These are phyloP conservation scores for Popillia japonica DNA, from an alignment of 1,140 invertebrate species.

Conservation along the genomic window DNA sequence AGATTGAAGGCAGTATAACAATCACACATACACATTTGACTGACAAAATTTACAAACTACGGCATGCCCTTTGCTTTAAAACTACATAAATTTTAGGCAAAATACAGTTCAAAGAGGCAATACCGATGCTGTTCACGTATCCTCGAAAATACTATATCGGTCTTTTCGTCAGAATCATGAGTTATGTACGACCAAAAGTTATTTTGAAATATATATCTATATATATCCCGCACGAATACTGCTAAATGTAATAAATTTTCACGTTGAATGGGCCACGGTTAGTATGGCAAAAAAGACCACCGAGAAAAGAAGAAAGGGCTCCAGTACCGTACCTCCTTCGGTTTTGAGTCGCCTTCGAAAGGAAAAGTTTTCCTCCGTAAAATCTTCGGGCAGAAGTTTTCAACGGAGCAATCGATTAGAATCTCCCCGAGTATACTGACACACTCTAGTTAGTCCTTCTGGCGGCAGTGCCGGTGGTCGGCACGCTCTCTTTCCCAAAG, in stretches of 20 bases:
- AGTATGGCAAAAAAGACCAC: neutral
- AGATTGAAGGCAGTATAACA: neutral
- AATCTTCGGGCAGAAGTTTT: neutral
- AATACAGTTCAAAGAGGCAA: slow-evolving; percentile 14
- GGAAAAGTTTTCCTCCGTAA: slow-evolving; percentile 9
- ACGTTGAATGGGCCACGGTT: slow-evolving; percentile 8
- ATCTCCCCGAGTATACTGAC: neutral
- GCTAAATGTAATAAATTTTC: slow-evolving; percentile 19
- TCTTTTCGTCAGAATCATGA: slow-evolving; percentile 14
- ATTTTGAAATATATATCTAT: slow-evolving; percentile 13
- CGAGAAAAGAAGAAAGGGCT: slow-evolving; percentile 3
- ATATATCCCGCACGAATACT: slow-evolving; percentile 1
- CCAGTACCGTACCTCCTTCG: neutral
- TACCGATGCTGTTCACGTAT: neutral
- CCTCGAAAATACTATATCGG: neutral
- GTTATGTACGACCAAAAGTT: slow-evolving; percentile 10
- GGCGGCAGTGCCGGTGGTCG: neutral
- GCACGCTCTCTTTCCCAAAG: neutral
- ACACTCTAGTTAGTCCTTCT: slow-evolving; percentile 14
- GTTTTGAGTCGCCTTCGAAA: neutral
- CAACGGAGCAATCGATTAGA: neutral
- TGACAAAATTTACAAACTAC: neutral
- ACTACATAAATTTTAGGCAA: neutral
- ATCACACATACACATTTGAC: neutral
- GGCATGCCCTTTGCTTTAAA: neutral